These are phyloP conservation scores for Gymnoscopelus braueri DNA, from an alignment of 2,797 vertebrate genomes.

Conservation along the genomic window DNA sequence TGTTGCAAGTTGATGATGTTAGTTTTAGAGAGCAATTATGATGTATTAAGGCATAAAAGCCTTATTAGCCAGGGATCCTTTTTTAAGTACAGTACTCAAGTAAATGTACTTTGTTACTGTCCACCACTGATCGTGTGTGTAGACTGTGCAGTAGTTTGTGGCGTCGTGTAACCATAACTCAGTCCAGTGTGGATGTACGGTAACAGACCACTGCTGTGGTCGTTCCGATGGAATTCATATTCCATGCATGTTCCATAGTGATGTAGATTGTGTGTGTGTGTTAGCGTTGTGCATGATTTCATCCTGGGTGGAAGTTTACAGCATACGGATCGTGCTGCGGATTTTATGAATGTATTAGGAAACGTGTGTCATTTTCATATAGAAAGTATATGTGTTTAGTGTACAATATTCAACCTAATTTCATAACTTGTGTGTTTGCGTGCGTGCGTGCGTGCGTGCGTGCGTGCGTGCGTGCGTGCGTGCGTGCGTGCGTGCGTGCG, in stretches of 20 bases:
- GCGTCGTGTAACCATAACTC: slow-evolving; percentile 28
- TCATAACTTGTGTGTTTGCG: neutral
- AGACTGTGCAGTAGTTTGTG: slow-evolving; percentile 46
- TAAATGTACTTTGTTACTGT: slow-evolving; percentile 18
- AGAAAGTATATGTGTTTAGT: slow-evolving; percentile 33
- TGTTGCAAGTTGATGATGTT: no score
- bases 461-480: no score
- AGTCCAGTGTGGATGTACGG: slow-evolving; percentile 43
- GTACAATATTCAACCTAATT: slow-evolving; percentile 43
- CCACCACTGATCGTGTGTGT: slow-evolving; percentile 17
- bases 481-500: no score
- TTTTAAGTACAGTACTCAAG: no score
- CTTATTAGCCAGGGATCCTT: no score
- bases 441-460: no score
- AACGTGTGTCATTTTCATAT: slow-evolving; percentile 32
- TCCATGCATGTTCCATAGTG: slow-evolving; percentile 53
- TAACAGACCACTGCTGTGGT: slow-evolving; percentile 45
- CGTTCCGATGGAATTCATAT: slow-evolving; percentile 19
- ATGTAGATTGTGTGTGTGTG: slow-evolving; percentile 21
- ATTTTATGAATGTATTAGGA: slow-evolving; percentile 8
- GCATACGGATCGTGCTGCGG: slow-evolving; percentile 26
- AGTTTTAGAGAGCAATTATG: no score
- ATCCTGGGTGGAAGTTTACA: neutral
- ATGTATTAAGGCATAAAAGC: no score
- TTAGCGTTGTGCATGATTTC: slow-evolving; percentile 56